Percentiles rank a stretch among this genome's conserved stretches.
These are phyloP conservation scores for Acheta domesticus DNA, from an alignment of 2,888 invertebrate species.

Conservation along the genomic window DNA sequence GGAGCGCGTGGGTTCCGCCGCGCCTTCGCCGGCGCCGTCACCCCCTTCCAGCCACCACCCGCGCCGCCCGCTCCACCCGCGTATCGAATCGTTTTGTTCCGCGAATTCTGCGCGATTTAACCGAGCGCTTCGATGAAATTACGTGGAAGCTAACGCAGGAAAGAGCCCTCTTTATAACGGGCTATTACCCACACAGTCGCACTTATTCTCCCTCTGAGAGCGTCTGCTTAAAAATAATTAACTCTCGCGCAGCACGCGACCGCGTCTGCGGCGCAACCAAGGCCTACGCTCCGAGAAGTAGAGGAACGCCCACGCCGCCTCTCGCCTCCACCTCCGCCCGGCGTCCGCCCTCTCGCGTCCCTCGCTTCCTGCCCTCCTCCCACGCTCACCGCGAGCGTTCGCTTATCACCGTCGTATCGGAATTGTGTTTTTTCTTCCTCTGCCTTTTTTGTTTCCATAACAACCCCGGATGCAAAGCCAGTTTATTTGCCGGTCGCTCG, in stretches of 20 bases:
- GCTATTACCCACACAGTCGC: background rate
- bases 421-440: background rate
- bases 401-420: background rate
- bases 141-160: background rate
- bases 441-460: background rate
- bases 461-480: background rate
- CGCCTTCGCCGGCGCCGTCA: background rate
- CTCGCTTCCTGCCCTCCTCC: background rate
- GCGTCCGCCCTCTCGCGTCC: background rate
- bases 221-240: conserved; percentile 18
- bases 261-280: background rate
- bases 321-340: background rate
- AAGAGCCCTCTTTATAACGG: background rate
- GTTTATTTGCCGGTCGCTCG: background rate
- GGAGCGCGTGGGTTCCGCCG: background rate
- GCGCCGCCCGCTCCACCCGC: background rate
- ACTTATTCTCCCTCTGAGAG: background rate
- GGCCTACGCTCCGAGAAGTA: too few relatives aligned
- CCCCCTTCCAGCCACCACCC: background rate
- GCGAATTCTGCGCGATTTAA: conserved; percentile 9
- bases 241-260: background rate
- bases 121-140: background rate
- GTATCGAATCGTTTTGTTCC: conserved; percentile 7
- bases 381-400: too few relatives aligned
- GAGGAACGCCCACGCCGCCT: background rate